phyloP scores from a whole-genome alignment of 2,797 vertebrate species.

The Cyclopterus lumpus region DNA sequence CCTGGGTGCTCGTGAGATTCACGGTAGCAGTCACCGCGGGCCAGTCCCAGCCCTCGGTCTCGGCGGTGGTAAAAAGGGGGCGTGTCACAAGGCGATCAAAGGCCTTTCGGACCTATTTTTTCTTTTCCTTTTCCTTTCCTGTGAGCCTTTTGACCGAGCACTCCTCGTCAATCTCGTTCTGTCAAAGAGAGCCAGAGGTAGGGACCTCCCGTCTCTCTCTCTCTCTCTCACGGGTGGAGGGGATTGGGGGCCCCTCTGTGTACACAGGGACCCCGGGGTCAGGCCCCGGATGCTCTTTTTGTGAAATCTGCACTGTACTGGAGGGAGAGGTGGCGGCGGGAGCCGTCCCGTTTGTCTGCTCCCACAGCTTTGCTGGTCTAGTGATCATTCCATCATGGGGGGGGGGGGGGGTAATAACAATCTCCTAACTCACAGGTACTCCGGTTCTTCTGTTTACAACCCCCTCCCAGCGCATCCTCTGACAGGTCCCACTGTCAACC shows the following conservation, averaged over 20 bases:
- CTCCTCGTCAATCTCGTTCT: constrained; percentile 78
- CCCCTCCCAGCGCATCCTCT: constrained; percentile 12
- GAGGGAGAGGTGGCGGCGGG: constrained; percentile 30
- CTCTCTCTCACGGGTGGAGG: constrained; percentile 60
- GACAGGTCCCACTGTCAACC: constrained; percentile 33
- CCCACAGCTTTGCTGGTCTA: constrained; percentile 20
- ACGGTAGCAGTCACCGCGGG: constrained; percentile 41
- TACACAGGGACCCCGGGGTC: constrained; percentile 72
- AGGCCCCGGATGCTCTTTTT: constrained; percentile 73
- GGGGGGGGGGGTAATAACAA: neutral
- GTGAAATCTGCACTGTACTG: constrained; percentile 75
- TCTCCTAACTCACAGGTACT: constrained; percentile 8
- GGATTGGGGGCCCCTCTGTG: constrained; percentile 35
- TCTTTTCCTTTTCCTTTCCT: constrained; percentile 75
- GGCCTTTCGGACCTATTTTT: constrained; percentile 57
- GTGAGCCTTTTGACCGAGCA: constrained; percentile 75
- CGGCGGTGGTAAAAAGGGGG: constrained; percentile 50
- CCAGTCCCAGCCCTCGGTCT: constrained; percentile 42
- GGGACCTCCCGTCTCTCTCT: constrained; percentile 62
- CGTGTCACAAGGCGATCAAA: constrained; percentile 54
- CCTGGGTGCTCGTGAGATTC: constrained; percentile 51
- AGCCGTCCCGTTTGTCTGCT: constrained; percentile 43
- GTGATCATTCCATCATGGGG: constrained; percentile 6
- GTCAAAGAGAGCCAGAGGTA: constrained; percentile 77
- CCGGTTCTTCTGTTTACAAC: neutral